Evolutionary conservation across 2,113 vertebrate genomes (phyloP).

Genomic region (Callopanchax toddi): DNA sequence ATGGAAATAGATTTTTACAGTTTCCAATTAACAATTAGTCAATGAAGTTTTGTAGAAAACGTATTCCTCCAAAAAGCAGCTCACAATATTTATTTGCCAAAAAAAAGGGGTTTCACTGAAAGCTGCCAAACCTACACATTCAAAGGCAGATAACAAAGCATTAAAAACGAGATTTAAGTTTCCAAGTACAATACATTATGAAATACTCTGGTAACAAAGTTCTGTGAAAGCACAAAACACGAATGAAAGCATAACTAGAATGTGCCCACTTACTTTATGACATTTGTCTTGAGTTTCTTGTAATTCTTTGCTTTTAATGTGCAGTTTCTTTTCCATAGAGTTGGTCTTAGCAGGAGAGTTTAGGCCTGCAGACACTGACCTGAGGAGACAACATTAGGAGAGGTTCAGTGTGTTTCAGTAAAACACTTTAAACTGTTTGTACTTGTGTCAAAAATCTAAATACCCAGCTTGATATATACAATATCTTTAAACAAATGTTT

Average conservation of each 20-base stretch:
- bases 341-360: constrained; percentile 97
- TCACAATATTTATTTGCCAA: not conserved
- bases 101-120: not conserved
- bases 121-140: too few species aligned
- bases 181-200: too few species aligned
- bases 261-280: constrained; percentile 86
- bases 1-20: constrained; percentile 11
- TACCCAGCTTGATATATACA: too few species aligned
- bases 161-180: too few species aligned
- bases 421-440: too few species aligned
- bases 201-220: too few species aligned
- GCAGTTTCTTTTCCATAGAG: constrained; percentile 99
- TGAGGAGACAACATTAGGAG: constrained; percentile 58
- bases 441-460: too few species aligned
- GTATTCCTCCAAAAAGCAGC: not conserved
- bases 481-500: too few species aligned
- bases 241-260: not conserved
- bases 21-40: constrained; percentile 17
- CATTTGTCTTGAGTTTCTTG: constrained; percentile 99
- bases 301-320: constrained; percentile 97
- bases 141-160: too few species aligned
- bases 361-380: constrained; percentile 88
- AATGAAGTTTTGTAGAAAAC: not conserved
- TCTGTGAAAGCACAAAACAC: not conserved
- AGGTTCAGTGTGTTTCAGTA: not conserved